phyloP scores from a whole-genome alignment of 2,888 invertebrate species.

The Mesoligia furuncula region DNA sequence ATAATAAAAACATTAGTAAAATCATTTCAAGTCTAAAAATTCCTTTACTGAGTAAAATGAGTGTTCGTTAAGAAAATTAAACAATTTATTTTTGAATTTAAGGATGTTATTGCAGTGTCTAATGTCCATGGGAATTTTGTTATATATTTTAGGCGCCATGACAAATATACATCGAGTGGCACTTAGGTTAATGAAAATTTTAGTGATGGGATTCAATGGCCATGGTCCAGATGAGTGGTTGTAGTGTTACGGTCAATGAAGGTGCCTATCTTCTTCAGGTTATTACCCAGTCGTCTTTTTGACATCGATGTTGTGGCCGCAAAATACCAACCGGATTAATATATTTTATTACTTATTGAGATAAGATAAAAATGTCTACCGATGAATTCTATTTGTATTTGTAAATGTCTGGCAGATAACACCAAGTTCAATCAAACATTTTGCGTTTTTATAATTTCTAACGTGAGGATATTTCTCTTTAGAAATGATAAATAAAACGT shows the following conservation, averaged over 20 bases:
- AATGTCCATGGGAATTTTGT: no score
- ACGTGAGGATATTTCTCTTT: neutral
- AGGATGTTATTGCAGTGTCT: no score
- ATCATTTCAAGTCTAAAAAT: no score
- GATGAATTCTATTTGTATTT: neutral
- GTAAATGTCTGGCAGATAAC: neutral
- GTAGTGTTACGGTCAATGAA: no score
- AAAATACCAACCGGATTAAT: neutral
- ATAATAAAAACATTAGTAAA: no score
- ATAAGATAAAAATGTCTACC: constrained; percentile 28
- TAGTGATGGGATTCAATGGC: no score
- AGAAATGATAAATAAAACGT: neutral
- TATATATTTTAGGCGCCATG: no score
- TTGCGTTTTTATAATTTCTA: neutral
- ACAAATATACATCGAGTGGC: neutral
- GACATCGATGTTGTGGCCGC: neutral
- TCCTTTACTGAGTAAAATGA: no score
- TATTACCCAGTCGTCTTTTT: neutral
- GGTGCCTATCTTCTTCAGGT: neutral
- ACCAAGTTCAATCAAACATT: neutral
- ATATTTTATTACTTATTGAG: constrained; percentile 2
- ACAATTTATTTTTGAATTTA: no score
- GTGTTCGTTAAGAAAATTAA: no score
- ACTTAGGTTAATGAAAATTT: neutral
- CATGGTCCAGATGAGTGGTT: neutral